phyloP scores from a whole-genome alignment of 1,140 invertebrate species.

The Ips nitidus region DNA sequence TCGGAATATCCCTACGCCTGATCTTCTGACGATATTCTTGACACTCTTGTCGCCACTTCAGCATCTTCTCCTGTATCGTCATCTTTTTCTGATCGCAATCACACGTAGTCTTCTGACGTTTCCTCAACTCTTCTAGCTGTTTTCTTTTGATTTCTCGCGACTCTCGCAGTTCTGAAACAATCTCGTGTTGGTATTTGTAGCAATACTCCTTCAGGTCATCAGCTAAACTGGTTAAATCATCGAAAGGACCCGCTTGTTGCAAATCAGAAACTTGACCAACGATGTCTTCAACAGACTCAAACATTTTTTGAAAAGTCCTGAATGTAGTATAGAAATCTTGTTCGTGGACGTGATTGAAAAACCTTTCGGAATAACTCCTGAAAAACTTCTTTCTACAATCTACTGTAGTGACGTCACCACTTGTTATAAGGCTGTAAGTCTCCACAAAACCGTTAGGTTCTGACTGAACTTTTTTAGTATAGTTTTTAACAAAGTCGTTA shows the following conservation, averaged over 20 bases:
- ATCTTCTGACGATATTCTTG: constrained; percentile 22
- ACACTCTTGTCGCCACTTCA: constrained; percentile 21
- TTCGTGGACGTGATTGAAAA: constrained; percentile 7
- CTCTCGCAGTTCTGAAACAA: not conserved
- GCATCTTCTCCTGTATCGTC: constrained; percentile 28
- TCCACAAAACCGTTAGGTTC: not conserved
- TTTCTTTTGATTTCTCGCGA: not conserved
- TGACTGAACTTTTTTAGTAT: constrained; percentile 3
- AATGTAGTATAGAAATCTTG: not conserved
- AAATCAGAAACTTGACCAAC: not conserved
- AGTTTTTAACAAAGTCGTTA: constrained; percentile 11
- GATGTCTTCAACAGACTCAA: not conserved
- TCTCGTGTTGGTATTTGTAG: not conserved
- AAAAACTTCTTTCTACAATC: constrained; percentile 24
- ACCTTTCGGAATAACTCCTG: constrained; percentile 16
- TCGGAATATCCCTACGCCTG: constrained; percentile 10
- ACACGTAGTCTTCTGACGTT: constrained; percentile 5
- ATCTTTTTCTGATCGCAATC: constrained; percentile 14
- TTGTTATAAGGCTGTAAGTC: not conserved
- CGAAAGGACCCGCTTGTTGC: not conserved
- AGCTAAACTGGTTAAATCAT: not conserved
- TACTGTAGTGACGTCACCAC: constrained; percentile 4
- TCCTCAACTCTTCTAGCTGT: not conserved
- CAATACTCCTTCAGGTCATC: not conserved
- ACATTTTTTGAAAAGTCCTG: not conserved